Evolutionary conservation across 2,888 invertebrate species (phyloP).

Genomic region (Heliconius cydno): DNA sequence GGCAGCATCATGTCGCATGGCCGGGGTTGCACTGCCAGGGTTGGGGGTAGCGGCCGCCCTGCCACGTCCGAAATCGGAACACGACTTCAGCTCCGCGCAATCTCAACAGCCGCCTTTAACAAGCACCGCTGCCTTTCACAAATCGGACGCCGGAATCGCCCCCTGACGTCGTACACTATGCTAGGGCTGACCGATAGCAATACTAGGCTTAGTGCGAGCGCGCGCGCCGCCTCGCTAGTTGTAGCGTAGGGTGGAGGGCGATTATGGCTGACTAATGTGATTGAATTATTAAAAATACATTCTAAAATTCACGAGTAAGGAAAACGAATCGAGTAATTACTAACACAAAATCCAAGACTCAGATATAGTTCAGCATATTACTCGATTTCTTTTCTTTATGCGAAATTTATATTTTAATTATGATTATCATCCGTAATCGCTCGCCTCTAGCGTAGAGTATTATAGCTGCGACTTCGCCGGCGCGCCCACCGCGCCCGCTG

Average conservation of each 20-base stretch:
- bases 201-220: conserved; percentile 82
- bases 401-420: background rate
- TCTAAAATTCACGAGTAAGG: background rate
- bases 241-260: conserved; percentile 73
- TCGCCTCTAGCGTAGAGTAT: conserved; percentile 57
- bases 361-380: background rate
- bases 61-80: conserved; percentile 92
- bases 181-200: conserved; percentile 83
- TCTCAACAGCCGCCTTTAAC: conserved; percentile 81
- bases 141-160: conserved; percentile 91
- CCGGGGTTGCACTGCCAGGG: conserved; percentile 88
- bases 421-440: conserved; percentile 22
- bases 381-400: background rate
- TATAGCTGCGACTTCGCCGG: conserved; percentile 81
- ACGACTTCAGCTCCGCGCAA: conserved; percentile 89
- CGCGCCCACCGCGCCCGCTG: conserved; percentile 74
- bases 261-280: conserved; percentile 16
- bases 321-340: background rate
- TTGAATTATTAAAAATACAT: background rate
- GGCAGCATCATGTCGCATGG: conserved; percentile 86
- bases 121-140: conserved; percentile 86
- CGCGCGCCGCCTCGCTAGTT: conserved; percentile 73
- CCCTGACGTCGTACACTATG: conserved; percentile 89
- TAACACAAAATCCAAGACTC: background rate
- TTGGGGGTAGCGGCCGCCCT: conserved; percentile 84